Conservation (phyloP, 2,113 vertebrate genomes). For the Melanostigma gelatinosum region DNA sequence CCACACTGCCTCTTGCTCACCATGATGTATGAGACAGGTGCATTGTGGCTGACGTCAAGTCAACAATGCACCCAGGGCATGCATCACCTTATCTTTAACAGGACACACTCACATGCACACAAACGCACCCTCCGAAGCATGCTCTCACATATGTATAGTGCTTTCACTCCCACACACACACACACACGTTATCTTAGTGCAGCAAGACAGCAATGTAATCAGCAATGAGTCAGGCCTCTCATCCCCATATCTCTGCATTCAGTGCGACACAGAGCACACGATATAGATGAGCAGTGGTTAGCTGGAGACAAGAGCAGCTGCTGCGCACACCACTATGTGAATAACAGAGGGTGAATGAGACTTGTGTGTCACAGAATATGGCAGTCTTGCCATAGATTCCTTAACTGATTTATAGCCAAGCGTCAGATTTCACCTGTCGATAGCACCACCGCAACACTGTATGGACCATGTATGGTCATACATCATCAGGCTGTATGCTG, state of each 20-base stretch:
- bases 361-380: neutral
- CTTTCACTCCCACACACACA: conserved; percentile 23
- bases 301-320: conserved; percentile 30
- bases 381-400: neutral
- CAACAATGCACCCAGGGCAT: conserved; percentile 51
- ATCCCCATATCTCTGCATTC: conserved; percentile 19
- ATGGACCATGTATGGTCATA: neutral
- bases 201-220: conserved; percentile 51
- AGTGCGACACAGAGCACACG: conserved; percentile 28
- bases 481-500: neutral
- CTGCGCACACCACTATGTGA: conserved; percentile 3
- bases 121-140: conserved; percentile 32
- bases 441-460: neutral
- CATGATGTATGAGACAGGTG: conserved; percentile 68
- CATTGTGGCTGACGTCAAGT: conserved; percentile 59
- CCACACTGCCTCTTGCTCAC: conserved; percentile 20
- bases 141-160: neutral
- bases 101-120: conserved; percentile 36
- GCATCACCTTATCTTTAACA: conserved; percentile 69
- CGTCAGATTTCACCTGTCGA: conserved; percentile 14
- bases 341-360: conserved; percentile 20
- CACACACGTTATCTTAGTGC: conserved; percentile 48
- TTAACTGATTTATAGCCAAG: neutral
- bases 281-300: conserved; percentile 1
- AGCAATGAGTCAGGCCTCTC: conserved; percentile 47